Evolutionary conservation across 2,797 vertebrate species (phyloP), one percentile per base, ranked within the genome.

Genomic region (Chaetophractus vellerosus): DNA sequence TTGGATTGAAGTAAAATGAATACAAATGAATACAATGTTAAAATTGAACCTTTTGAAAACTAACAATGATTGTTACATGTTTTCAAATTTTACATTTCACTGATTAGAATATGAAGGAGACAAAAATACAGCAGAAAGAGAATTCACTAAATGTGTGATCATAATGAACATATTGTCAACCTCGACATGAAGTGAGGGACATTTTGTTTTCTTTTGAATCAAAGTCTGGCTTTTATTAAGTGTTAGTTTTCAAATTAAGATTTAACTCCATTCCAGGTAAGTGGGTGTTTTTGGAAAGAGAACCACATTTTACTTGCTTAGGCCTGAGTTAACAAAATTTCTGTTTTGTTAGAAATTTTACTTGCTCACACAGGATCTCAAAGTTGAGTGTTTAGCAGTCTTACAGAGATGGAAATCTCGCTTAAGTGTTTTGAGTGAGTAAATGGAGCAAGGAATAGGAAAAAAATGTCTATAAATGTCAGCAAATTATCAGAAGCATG

Each of bases 31-130:
- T 76, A 7, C 7, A 52, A 26, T 26, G 23, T 57, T 87, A n/a
- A 84, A 16, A 69, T 59, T 74, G 75, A 91, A 68, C 78, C 33
- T 16, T 84, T 94, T 72, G 28, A 87, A 55, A 89, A n/a, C 15
- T 61, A 89, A 80, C 5, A 66, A n/a, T 24, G 68, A 26, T 52
- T 87, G 28, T 26, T 19, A 69, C 28, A 19, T 36, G 38, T 64
- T 96, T 91, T 79, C 36, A 69, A 38, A 93, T 36, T 82, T 85
- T 57, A 86, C 15, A 31, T 76, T 83, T 68, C 38, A 92, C 68
- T 93, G 48, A 71, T 36, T 52, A 71, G 55, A 79, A 75, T 57
- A 76, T 19, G 33, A 95, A 85, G 9, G 33, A 88, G 28, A 41
- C 50, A 66, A 45, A 80, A 52, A 89, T 66, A 89, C 63, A 69